These are phyloP conservation scores for Heliangelus exortis DNA, from an alignment of 2,797 vertebrate species.

Conservation along the genomic window DNA sequence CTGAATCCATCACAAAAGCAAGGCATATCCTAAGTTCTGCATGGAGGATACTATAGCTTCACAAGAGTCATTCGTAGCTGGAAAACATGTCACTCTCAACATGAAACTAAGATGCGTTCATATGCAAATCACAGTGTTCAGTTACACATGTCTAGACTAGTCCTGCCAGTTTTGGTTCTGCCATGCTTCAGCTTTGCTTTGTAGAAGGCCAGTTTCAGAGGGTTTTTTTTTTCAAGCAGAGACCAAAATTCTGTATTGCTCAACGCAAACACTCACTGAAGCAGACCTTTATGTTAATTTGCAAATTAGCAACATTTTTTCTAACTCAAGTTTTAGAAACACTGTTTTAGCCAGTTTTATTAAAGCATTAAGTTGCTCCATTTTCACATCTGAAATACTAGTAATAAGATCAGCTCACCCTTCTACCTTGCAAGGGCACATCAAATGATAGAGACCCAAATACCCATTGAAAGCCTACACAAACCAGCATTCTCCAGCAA, in stretches of 20 bases:
- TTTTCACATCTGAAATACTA: background rate
- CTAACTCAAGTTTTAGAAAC: background rate
- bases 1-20: background rate
- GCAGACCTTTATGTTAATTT: background rate
- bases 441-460: background rate
- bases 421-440: background rate
- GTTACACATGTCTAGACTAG: background rate
- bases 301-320: background rate
- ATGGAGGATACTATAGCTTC: background rate
- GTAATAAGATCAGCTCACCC: background rate
- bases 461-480: background rate
- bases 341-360: background rate
- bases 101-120: background rate
- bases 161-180: background rate
- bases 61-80: background rate
- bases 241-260: background rate
- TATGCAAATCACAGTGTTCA: background rate
- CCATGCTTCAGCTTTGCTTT: background rate
- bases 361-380: background rate
- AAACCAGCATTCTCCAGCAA: background rate
- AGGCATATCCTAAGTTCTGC: background rate
- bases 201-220: background rate
- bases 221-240: background rate
- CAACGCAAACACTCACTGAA: background rate
- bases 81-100: background rate